Evolutionary conservation across 2,797 vertebrate species (phyloP), one percentile per base, ranked within the genome.

Genomic region (Acipenser oxyrinchus): DNA sequence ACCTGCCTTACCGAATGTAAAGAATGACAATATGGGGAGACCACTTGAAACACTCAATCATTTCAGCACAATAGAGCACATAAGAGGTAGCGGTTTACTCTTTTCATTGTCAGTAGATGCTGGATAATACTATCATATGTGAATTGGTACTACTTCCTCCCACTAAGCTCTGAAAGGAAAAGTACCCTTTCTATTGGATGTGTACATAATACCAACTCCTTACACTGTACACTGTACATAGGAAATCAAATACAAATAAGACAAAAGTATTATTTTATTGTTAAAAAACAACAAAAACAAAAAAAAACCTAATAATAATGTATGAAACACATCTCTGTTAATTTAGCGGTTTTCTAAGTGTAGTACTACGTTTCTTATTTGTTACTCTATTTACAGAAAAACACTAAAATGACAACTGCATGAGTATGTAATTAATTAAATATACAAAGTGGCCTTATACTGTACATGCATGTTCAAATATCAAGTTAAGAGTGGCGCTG

Each of bases 1-100:
- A 55, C 70, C 74, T 89, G 84, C 86, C 83, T 86, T 88, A 86
- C 8, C 72, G 74, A 74, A 80, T 69, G 72, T 71, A 67, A 61
- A 10, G 8, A 48, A 57, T 52, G 8, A 66, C 6, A 18, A 52
- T 61, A 63, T 83, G 74, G 75, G 79, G 72, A 82, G 74, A 77
- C 81, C 77, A 80, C 75, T 74, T 78, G 73, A 76, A 57, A 70
- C 70, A 79, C 83, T 82, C 37, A 64, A 13, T 60, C 49, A 48
- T 8, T 62, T 63, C 10, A 10, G 58, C 62, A 62, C 60, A 58
- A 37, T 68, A 49, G 15, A 68, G 18, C 37, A 12, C 48, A 18
- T 57, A 51, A 61, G 49, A 66, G 49, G 15, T 51, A 13, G 57
- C 57, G 13, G 12, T 52, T 51, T 68, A 12, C 37, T 57, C 57